Conservation (phyloP, 2,797 vertebrate genomes). For the Carapus acus region DNA sequence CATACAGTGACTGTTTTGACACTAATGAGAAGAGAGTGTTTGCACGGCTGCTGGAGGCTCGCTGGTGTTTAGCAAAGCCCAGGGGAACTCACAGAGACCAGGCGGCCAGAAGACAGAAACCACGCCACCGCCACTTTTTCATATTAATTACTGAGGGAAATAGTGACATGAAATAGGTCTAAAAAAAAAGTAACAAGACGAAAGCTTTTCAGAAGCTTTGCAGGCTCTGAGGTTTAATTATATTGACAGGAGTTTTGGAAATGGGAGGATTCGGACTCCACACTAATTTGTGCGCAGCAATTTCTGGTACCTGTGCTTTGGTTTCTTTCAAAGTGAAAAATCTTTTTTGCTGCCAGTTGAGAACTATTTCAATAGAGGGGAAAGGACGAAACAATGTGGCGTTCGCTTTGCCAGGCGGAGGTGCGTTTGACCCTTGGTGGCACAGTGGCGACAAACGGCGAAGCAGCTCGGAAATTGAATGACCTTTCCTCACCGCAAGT, state of each 20-base stretch:
- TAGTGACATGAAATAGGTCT: not conserved
- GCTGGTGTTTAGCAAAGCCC: conserved; percentile 30
- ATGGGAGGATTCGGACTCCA: not conserved
- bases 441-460: conserved; percentile 60
- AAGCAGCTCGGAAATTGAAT: conserved; percentile 28
- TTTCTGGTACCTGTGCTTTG: not conserved
- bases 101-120: conserved; percentile 24
- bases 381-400: not conserved
- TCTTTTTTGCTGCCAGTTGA: conserved; percentile 6
- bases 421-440: conserved; percentile 67
- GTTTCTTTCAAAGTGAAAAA: not conserved
- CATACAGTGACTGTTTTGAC: conserved; percentile 31
- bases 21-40: conserved; percentile 49
- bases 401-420: conserved; percentile 5
- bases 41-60: conserved; percentile 35
- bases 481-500: conserved; percentile 53
- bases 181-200: not conserved
- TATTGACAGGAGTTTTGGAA: conserved; percentile 2
- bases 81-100: conserved; percentile 39
- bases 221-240: not conserved
- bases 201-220: conserved; percentile 1
- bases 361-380: conserved; percentile 2
- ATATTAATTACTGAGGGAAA: conserved; percentile 34
- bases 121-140: conserved; percentile 48
- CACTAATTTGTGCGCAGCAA: not conserved